Evolutionary conservation across 2,113 vertebrate genomes (phyloP), one percentile per base, ranked within the genome.

Genomic region (Cephalopterus ornatus): DNA sequence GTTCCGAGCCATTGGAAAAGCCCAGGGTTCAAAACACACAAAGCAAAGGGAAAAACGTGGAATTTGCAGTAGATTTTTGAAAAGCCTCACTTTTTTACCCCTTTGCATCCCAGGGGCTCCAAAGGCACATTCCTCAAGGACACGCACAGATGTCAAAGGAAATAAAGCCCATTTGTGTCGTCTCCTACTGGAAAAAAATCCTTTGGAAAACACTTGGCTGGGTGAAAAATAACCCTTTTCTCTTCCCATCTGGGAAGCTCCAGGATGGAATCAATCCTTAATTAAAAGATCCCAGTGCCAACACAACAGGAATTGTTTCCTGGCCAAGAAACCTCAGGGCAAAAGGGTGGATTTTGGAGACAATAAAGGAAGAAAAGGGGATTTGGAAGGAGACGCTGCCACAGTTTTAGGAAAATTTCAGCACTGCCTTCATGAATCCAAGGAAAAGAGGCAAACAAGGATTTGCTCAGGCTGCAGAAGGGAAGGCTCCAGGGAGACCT

Each of bases 111-210:
- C 3, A 15, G 21, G 79, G 65, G 49, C 50, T 47, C 39, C 88
- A 79, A 81, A 78, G 73, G 37, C 73, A 83, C 93, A 96, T 97
- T 95, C 90, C 88, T 90, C 9, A 39, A 84, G 71, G 89, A 89
- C 77, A 72, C 77, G 27, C 61, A 78, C 42, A 41, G 30, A 84
- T 71, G 88, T 82, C 83, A 85, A 63, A 68, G 68, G 71, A 92
- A 96, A 97, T 92, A 95, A 95, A 89, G 91, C 47, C 83, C 65
- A 68, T 41, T 89, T 97, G 88, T 96, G 92, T 71, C 84, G 88
- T 84, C 84, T 7, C 35, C 83, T 65, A 33, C 74, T 78, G 77
- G 80, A 47, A 70, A 41, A 50, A 88, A 72, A 76, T 30, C 66
- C 84, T 39, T 63, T 5, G 28, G 86, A 86, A 95, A 92, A 84